Base-by-base conservation (phyloP, 1,140 invertebrate genomes). In the Chionoecetes opilio region DNA sequence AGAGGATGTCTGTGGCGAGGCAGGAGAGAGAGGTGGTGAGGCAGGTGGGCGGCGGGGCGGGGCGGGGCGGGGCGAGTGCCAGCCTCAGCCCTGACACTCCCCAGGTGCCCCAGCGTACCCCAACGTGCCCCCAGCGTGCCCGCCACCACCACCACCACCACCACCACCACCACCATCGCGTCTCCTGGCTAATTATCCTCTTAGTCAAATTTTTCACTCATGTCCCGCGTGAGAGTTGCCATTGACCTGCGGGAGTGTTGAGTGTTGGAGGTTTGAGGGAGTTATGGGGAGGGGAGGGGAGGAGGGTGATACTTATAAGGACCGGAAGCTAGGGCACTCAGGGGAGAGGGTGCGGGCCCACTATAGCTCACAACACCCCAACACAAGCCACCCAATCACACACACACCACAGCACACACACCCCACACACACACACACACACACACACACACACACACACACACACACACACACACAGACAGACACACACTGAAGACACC, bases 381-480 rank as follows among this genome's bases (percentile, higher is more conserved):
- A 75, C 63, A 75, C 63, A 75, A n/a, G n/a, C n/a, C 63, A 75
- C 63, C 26, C 63, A 75, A 17, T n/a, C 63, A 75, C 63, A 75
- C 63, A 75, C 53, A 63, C 53, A 63, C 53, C n/a, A n/a, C n/a
- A n/a, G 26, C 53, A 63, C 53, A 63, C 53, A 63, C 53, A 21
- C 53, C n/a, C 26, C 63, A 75, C 63, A 75, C 63, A 75, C 63
- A 75, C 63, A 75, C 63, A 75, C 63, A 75, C 63, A 75, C 63
- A 75, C 63, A 75, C 63, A 75, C 63, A 75, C 63, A 75, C 63
- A 75, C 63, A 75, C 63, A 75, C 63, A 75, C 63, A 75, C 63
- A 75, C 53, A 63, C 53, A 63, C 53, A 63, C 53, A 63, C 53
- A 63, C 53, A 63, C 53, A 21, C 53, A 63, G 8, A 63, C 53